Evolutionary conservation across 2,113 vertebrate species (phyloP), one percentile per base, ranked within the genome.

Genomic region (Ophiodon elongatus): DNA sequence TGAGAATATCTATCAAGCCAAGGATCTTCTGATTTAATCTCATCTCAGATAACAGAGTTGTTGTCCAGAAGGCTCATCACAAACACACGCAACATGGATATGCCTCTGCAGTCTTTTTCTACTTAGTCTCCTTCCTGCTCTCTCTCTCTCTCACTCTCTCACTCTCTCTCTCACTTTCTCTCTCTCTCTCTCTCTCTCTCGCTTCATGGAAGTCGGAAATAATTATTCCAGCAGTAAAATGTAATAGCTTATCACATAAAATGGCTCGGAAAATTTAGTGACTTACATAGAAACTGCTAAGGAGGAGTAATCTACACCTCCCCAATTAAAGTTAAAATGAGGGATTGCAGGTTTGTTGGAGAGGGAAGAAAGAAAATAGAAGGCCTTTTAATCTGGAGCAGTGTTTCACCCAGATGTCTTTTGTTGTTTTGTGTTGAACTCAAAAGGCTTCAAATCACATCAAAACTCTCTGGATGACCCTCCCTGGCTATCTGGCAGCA

Each of bases 11-110:
- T 85, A 82, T 68, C 89, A 77, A 78, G 72, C 73, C 56, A 57
- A 69, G 76, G 87, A 88, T 91, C 83, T 79, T 50, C 31, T 35
- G 71, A 73, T 27, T 59, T 88, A 90, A 94, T 95, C 93, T 93
- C 41, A 84, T 85, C 76, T 87, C 79, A 92, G 92, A 94, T 90
- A 91, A 87, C 62, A 17, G 43, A 80, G 50, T 89, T 88, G 88
- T 90, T 91, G 78, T 90, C 76, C 86, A 84, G 67, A 86, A 83
- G 70, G 39, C 64, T 77, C 83, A 86, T 85, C 87, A 74, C 65
- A 77, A 82, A 90, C 80, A 91, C 91, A 92, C 87, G 85, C 86
- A 87, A 92, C 63, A 76, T 35, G 33, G 47, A 78, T 70, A 39
- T 33, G 47, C 69, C 66, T 76, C 86, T 77, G 47, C 65, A 86